These are phyloP conservation scores for Parelbella ahira DNA, from an alignment of 2,888 invertebrate genomes.

Conservation along the genomic window DNA sequence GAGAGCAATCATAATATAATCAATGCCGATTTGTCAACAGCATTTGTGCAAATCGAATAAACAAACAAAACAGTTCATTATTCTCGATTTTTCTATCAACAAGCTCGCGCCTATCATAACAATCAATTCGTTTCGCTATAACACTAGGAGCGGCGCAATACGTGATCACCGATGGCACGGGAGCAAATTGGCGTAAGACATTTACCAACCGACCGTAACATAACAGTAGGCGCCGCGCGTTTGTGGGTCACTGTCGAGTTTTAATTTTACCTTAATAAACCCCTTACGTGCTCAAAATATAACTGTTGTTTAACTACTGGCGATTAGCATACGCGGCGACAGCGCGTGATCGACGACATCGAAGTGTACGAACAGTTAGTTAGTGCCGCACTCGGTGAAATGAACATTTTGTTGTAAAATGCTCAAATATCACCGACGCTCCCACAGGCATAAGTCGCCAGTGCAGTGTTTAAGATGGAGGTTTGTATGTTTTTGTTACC, in stretches of 20 bases:
- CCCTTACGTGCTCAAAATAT: conserved; percentile 38
- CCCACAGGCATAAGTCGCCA: conserved; percentile 74
- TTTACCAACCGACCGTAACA: conserved; percentile 50
- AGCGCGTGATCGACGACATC: conserved; percentile 41
- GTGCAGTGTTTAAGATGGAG: conserved; percentile 77
- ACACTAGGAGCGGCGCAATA: conserved; percentile 24
- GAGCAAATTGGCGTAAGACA: conserved; percentile 39
- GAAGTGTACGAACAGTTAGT: conserved; percentile 37
- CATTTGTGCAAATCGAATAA: not conserved
- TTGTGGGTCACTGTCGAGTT: conserved; percentile 41
- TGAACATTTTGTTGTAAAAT: conserved; percentile 76
- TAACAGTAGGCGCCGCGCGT: conserved; percentile 46
- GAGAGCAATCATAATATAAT: no score
- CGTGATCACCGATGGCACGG: conserved; percentile 26
- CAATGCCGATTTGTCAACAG: conserved; percentile 1
- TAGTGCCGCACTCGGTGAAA: conserved; percentile 55
- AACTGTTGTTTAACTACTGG: conserved; percentile 38
- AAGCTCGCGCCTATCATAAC: conserved; percentile 10
- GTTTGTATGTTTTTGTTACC: conserved; percentile 49
- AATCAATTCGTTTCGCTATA: conserved; percentile 14
- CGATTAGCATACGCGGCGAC: conserved; percentile 38
- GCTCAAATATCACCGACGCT: conserved; percentile 79
- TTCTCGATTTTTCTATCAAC: conserved; percentile 13
- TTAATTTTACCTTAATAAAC: conserved; percentile 33
- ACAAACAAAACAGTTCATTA: conserved; percentile 5